Conservation (phyloP, 2,888 invertebrate species). For the Rhodophaea formosa region DNA sequence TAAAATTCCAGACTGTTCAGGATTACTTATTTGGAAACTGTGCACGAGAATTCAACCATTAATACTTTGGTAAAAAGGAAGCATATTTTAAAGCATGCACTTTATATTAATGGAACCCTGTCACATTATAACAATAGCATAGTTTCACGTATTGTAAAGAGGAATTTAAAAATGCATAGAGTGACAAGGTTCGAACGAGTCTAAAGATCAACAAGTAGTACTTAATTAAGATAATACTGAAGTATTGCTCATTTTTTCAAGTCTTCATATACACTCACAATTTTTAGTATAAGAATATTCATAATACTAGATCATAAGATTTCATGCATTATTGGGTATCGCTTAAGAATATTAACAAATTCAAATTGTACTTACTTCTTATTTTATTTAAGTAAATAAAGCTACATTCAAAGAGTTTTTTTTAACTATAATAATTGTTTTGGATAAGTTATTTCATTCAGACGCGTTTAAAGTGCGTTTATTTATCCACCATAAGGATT, state of each 20-base stretch:
- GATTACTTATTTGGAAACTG: not conserved
- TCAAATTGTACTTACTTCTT: not conserved
- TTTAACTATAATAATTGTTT: not conserved
- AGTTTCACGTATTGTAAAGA: not conserved
- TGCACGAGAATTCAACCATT: not conserved
- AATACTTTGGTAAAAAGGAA: not conserved
- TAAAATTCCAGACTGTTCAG: not conserved
- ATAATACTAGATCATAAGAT: conserved; percentile 13
- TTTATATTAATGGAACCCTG: not conserved
- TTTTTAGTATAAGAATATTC: not conserved
- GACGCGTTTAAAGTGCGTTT: not conserved
- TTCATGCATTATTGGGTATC: conserved; percentile 1
- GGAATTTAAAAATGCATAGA: not conserved
- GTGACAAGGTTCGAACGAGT: conserved; percentile 12
- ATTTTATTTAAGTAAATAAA: conserved; percentile 20
- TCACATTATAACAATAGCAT: not conserved
- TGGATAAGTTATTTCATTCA: not conserved
- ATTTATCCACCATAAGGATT: not conserved
- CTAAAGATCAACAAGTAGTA: conserved; percentile 8
- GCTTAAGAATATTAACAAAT: not conserved
- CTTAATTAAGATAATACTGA: conserved; percentile 9
- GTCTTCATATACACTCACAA: conserved; percentile 18
- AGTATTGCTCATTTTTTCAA: conserved; percentile 17
- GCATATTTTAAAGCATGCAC: not conserved
- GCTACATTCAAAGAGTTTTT: conserved; percentile 10